Conservation (phyloP, 2,113 vertebrate genomes). For the Puntigrus tetrazona region DNA sequence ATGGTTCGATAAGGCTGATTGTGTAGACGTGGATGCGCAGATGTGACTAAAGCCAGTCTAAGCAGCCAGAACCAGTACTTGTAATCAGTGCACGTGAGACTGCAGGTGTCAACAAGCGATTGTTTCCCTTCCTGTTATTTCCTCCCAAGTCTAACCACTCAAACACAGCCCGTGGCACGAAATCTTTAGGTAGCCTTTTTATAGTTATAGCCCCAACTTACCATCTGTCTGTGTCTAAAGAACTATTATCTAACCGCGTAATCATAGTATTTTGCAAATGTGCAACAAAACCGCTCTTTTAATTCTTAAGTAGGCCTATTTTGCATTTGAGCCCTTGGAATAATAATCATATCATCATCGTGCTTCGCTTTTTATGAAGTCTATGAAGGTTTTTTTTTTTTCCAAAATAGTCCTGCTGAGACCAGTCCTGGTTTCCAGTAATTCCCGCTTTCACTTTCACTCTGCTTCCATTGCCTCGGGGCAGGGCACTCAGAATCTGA, state of each 20-base stretch:
- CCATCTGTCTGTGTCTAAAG: constrained; percentile 2
- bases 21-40: not conserved
- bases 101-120: constrained; percentile 41
- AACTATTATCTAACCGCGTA: not conserved
- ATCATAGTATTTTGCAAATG: not conserved
- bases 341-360: not conserved
- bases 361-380: not conserved
- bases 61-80: constrained; percentile 39
- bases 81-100: constrained; percentile 29
- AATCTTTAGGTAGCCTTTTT: constrained; percentile 18
- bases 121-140: constrained; percentile 40
- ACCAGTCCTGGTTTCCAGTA: not conserved
- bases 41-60: not conserved
- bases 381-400: not conserved
- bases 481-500: constrained; percentile 15
- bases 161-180: constrained; percentile 32
- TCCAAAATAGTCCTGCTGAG: not conserved
- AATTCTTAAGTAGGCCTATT: not conserved
- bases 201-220: not conserved
- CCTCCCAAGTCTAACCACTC: constrained; percentile 10
- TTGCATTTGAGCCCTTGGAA: not conserved
- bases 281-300: not conserved
- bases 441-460: constrained; percentile 34
- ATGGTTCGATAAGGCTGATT: not conserved
- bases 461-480: constrained; percentile 2